phyloP scores from a whole-genome alignment of 2,888 invertebrate genomes.

The Dryocosmus kuriphilus region DNA sequence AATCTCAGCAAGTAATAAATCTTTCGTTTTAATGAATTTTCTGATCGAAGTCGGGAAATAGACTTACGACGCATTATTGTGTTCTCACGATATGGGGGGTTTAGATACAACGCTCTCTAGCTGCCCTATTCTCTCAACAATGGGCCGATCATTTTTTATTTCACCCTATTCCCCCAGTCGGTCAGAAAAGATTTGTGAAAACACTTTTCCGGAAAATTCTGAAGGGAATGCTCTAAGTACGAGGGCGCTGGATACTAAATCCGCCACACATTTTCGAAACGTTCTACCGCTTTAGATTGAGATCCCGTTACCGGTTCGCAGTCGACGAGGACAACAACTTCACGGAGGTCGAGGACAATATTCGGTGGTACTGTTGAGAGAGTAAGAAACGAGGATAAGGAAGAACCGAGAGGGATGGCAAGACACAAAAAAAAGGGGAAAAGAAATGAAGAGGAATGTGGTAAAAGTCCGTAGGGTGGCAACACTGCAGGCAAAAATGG shows the following conservation, averaged over 20 bases:
- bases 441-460: background rate
- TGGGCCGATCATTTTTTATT: constrained; percentile 56
- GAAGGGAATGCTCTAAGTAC: constrained; percentile 14
- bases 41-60: background rate
- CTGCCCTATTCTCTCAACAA: constrained; percentile 49
- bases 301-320: constrained; percentile 2
- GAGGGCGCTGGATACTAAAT: constrained; percentile 2
- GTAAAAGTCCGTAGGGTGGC: background rate
- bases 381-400: constrained; percentile 21
- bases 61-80: constrained; percentile 13
- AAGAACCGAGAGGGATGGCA: constrained; percentile 30
- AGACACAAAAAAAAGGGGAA: background rate
- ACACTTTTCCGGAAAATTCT: constrained; percentile 10
- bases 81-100: constrained; percentile 1
- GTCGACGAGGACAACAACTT: constrained; percentile 11
- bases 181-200: constrained; percentile 22
- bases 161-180: constrained; percentile 2
- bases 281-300: constrained; percentile 23
- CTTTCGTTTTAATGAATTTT: background rate
- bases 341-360: background rate
- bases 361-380: background rate
- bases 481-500: background rate
- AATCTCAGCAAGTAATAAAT: no score
- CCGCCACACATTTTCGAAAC: constrained; percentile 13
- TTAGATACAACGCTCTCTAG: constrained; percentile 22